Conservation (phyloP, 2,797 vertebrate genomes). For the Pantherophis alleghaniensis region DNA sequence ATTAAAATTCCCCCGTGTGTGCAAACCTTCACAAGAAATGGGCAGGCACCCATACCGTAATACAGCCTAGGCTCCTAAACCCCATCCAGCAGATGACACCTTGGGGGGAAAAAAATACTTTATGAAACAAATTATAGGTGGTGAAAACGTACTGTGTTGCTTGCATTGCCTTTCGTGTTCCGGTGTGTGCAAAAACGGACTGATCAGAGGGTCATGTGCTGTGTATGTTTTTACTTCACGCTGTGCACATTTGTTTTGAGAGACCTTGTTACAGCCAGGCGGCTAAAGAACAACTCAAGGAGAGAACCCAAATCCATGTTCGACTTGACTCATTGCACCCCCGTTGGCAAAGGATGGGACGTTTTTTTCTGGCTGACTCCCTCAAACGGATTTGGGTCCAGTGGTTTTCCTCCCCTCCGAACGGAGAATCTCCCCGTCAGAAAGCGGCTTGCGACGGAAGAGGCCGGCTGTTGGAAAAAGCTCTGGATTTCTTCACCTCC, state of each 20-base stretch:
- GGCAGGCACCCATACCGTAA: neutral
- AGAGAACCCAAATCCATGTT: constrained; percentile 64
- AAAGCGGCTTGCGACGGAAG: neutral
- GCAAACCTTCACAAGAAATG: neutral
- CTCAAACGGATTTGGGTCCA: constrained; percentile 37
- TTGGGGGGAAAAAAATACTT: neutral
- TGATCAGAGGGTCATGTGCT: constrained; percentile 62
- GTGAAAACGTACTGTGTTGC: constrained; percentile 48
- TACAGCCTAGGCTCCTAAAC: neutral
- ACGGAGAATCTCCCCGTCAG: constrained; percentile 31
- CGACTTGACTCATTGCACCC: constrained; percentile 49
- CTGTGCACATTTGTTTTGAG: constrained; percentile 78
- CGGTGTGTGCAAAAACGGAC: constrained; percentile 52
- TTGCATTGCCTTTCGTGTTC: constrained; percentile 41
- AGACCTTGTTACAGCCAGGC: constrained; percentile 73
- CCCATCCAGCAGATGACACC: neutral
- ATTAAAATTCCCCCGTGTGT: neutral
- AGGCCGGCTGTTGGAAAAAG: neutral
- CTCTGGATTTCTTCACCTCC: constrained; percentile 6
- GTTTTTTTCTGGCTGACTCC: constrained; percentile 20
- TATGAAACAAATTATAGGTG: constrained; percentile 1
- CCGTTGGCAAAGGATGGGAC: constrained; percentile 50
- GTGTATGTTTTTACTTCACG: constrained; percentile 71
- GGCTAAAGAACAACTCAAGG: constrained; percentile 67
- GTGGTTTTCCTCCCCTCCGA: neutral